Base-by-base conservation (phyloP, 2,113 vertebrate species). In the Eleginops maclovinus region DNA sequence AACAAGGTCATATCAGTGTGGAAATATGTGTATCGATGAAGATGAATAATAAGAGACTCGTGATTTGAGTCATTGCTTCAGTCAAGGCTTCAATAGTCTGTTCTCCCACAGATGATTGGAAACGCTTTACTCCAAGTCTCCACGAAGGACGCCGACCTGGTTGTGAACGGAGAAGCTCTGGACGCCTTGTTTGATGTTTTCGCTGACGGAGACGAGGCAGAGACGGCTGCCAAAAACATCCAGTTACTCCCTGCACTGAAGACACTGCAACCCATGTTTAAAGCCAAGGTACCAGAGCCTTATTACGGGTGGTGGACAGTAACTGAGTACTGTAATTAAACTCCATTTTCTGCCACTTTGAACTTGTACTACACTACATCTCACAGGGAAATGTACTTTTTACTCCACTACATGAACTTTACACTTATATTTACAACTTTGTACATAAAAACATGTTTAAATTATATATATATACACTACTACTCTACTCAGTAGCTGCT, bases 181-280 rank as follows among this genome's bases (percentile, higher is more conserved):
- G 98, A 99, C 58, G 97, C 98, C 36, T 90, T 99, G 84, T 96
- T 99, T 72, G 98, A 99, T 28, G 97, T 99, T 19, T 99, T 99
- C 81, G 98, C 97, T 2, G 98, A 99, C 58, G 98, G 98, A 9
- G 84, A 94, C 59, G 97, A 98, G 89, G 97, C 98, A 0, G 97
- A 99, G 90, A 92, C 68, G 7, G 98, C 97, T 0, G 96, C 96
- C 0, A 79, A 94, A 77, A 94, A 94, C 88, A 97, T 99, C 81
- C 93, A 91, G 50, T 86, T 99, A 73, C 93, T 98, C 26, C 84
- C 94, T 43, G 81, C 94, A 9, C 93, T 99, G 55, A 98, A 96
- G 87, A 92, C 96, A 72, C 95, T 99, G 84, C 97, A 99, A 65
- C 97, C 97, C 0, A 92, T 96, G 66, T 99, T 99, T 86, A 98